These are phyloP conservation scores for Antitype chi DNA, from an alignment of 2,888 invertebrate species.

Conservation along the genomic window DNA sequence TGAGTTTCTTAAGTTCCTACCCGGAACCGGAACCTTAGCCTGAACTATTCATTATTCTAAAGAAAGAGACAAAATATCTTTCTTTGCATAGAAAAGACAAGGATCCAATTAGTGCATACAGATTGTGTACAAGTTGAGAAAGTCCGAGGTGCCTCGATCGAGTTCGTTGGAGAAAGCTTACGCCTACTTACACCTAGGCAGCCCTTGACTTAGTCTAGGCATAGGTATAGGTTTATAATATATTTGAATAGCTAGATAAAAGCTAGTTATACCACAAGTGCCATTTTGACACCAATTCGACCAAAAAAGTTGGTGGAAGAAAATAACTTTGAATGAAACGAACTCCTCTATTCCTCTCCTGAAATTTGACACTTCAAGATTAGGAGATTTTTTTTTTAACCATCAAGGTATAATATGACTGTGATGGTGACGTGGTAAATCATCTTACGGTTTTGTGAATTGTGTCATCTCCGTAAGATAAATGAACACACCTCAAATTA, in stretches of 20 bases:
- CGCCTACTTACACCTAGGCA: constrained; percentile 50
- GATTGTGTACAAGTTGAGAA: constrained; percentile 45
- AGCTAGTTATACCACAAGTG: neutral
- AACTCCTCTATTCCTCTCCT: neutral
- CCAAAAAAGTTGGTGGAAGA: neutral
- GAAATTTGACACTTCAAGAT: neutral
- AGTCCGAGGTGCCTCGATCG: constrained; percentile 50
- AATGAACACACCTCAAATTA: neutral
- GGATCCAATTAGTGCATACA: constrained; percentile 34
- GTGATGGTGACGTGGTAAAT: neutral
- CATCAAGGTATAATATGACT: neutral
- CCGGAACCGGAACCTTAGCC: constrained; percentile 27
- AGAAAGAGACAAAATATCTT: constrained; percentile 26
- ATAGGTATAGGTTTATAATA: neutral
- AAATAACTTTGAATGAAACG: neutral
- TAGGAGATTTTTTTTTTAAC: neutral
- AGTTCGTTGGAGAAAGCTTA: constrained; percentile 59
- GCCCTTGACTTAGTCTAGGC: constrained; percentile 50
- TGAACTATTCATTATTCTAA: constrained; percentile 4
- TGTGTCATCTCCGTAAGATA: neutral
- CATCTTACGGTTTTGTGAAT: neutral
- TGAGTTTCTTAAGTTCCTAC: constrained; percentile 22
- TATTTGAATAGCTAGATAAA: neutral
- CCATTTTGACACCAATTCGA: neutral
- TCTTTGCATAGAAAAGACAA: constrained; percentile 28